Base-by-base conservation (phyloP, 2,888 invertebrate species). In the Galeopsomyia nigrocyanea region DNA sequence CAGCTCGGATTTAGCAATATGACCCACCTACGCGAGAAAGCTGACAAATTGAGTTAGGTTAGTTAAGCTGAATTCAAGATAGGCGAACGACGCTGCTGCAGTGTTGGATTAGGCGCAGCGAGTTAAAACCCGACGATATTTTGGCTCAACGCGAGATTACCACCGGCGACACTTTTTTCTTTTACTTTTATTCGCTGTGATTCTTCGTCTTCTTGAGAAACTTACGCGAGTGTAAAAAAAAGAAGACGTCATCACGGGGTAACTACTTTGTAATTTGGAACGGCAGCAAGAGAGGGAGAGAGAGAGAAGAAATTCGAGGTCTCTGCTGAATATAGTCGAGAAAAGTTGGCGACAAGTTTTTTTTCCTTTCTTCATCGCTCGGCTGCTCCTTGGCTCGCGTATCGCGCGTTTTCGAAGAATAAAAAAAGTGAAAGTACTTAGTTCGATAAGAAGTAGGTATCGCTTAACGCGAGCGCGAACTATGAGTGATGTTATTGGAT, bases 1-100 rank as follows among this genome's bases (percentile, higher is more conserved):
- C 79, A 78, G 80, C 78, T 81, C 77, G 78, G 80, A 82, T 81
- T 83, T 79, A 77, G 78, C 80, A 80, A 83, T 82, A 83, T 82
- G 80, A 80, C 79, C 80, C 75, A 77, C 78, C 81, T 56, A 51
- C 70, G 74, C 75, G 39, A 39, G 39, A 3, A 39, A 39, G 57
- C 67, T 71, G 71, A 78, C 78, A 78, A 84, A 83, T 82, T 78
- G 78, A 83, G 79, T 84, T 83, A 79, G 75, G 79, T 80, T 82
- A 82, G 82, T 84, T 82, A 81, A 78, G 70, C 70, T 75, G 78
- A 79, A 82, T 81, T 83, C 79, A 79, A 75, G 67, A 67, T 64
- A 70, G 39, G 56, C 51, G 26, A n/a, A 17, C 46, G n/a, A 22
- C 49, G 26, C 22, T n/a, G 26, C 39, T 9, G 5, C 55, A 1